Evolutionary conservation across 2,113 vertebrate species (phyloP), one percentile per base, ranked within the genome.

Genomic region (Callipepla squamata): DNA sequence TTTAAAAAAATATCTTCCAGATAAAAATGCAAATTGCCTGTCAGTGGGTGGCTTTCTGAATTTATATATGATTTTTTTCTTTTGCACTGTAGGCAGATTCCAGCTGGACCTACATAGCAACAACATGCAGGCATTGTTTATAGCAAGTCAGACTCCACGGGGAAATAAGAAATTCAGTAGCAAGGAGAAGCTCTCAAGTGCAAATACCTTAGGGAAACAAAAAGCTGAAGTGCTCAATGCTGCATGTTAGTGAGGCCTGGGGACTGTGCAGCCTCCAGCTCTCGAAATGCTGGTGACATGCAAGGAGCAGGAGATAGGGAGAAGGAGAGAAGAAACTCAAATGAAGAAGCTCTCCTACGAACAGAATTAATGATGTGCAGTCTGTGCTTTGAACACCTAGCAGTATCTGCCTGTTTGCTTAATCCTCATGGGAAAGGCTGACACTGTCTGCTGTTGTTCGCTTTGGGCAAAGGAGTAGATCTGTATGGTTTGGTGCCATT

Each of bases 21-120:
- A 97, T 97, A 97, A 97, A 98, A 98, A 97, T 97, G 97, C 97
- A 94, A 97, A 94, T 96, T 97, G 96, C 94, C 90, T 96, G n/a
- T 94, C 95, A 93, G 97, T 97, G 94, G 97, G 97, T 89, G 94
- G 89, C 85, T 95, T 90, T 93, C 87, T 74, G 83, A 94, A 96
- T 97, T 83, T 96, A 92, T 93, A 58, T 74, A 50, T 62, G 6
- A 26, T 85, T 94, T 91, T 95, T 97, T 94, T 85, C 88, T 78
- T 87, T 94, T 94, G 89, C 92, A 81, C 38, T 85, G 90, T 80
- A 92, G 95, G 96, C 95, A 95, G 94, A 93, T 94, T 95, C 94
- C 96, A 97, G 93, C 89, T 95, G 96, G 95, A 95, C 94, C 59
- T 93, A 85, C 96, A 91, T 87, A 92, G 95, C 93, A 95, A 94